phyloP scores from a whole-genome alignment of 2,888 invertebrate genomes.

The Tenthredo amoena region DNA sequence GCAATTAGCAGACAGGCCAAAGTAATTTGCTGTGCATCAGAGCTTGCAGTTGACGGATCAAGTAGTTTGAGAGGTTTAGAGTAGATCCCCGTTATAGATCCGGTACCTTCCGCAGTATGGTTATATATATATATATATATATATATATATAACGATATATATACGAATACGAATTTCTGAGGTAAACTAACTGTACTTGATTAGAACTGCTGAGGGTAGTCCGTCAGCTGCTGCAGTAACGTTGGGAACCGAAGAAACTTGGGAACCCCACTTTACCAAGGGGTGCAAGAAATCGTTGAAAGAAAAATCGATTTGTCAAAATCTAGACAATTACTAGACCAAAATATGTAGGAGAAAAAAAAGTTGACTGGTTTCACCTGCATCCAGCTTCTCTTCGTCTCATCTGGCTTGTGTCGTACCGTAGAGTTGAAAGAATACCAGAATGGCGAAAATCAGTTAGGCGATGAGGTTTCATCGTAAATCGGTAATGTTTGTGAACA shows the following conservation, averaged over 20 bases:
- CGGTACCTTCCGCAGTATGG: background rate
- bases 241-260: background rate
- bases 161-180: background rate
- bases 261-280: background rate
- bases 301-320: background rate
- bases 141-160: background rate
- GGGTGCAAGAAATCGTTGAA: background rate
- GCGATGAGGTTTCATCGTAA: background rate
- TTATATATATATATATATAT: no score
- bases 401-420: no score
- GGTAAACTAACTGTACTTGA: background rate
- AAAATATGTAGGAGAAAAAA: background rate
- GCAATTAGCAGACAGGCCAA: conserved; percentile 15
- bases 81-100: conserved; percentile 33
- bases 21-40: conserved; percentile 19
- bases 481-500: background rate
- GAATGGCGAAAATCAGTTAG: background rate
- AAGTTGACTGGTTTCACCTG: background rate
- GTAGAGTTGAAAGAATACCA: no score
- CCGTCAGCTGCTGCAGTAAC: background rate
- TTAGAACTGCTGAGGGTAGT: background rate
- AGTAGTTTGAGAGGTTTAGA: conserved; percentile 30
- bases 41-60: conserved; percentile 34
- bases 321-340: background rate
- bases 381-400: no score